Evolutionary conservation across 2,888 invertebrate genomes (phyloP), one percentile per base, ranked within the genome.

Genomic region (Cantharis lateralis): DNA sequence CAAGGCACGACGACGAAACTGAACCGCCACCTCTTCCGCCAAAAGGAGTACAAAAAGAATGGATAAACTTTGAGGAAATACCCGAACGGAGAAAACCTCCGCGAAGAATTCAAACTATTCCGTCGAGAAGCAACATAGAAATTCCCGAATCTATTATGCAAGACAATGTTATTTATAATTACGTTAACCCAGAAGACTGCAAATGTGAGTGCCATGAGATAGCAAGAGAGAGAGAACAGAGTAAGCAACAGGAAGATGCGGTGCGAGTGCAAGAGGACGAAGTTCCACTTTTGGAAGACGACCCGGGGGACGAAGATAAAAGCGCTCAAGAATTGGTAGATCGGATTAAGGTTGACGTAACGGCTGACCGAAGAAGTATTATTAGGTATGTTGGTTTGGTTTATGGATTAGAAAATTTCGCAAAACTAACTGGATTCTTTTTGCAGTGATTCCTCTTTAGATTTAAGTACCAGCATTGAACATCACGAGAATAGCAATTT

Each of bases 31-130:
- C 90, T 70, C 86, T 89, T 75, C 88, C 89, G 61, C 88, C 89
- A 4, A 87, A 88, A 81, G 87, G 88, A 84, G 72, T 84, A 81
- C 83, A 87, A 80, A 87, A 88, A 72, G 93, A 94, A 82, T 96
- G 96, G 96, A 94, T 96, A 78, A 95, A 95, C 87, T 96, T 96
- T 86, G 95, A 95, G 85, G 95, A 96, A 84, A 93, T 96, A 76
- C 95, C 96, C 0, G 96, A 96, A 87, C 92, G 93, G 81, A 90
- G 95, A 73, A 95, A 95, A 88, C 92, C 94, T 79, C 95, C 95
- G 16, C 95, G 95, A 87, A 91, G 95, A 80, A 95, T 96, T 83
- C 95, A 95, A 85, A 95, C 95, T 16, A 91, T 95, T 83, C 95
- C 95, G 18, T 90, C 91, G 70, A 89, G 91, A 80, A 90, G 86